These are phyloP conservation scores for Phymorhynchus buccinoides DNA, from an alignment of 1,140 invertebrate genomes.

Conservation along the genomic window DNA sequence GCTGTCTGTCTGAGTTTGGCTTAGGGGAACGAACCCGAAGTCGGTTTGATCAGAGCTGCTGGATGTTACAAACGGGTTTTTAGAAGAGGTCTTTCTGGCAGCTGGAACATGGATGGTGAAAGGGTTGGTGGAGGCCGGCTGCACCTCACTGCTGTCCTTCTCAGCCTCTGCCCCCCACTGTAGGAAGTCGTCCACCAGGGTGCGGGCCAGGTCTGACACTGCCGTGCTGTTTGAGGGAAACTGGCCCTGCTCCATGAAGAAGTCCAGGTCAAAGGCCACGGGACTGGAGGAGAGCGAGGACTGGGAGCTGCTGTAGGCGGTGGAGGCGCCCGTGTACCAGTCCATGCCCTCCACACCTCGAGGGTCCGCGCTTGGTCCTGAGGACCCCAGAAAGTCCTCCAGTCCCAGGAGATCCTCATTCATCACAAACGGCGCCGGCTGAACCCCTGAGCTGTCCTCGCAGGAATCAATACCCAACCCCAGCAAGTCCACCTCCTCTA, in stretches of 20 bases:
- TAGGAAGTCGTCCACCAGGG: slow-evolving; percentile 64
- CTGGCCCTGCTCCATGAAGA: slow-evolving; percentile 43
- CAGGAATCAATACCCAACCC: slow-evolving; percentile 50
- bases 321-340: slow-evolving; percentile 45
- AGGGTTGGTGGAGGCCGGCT: slow-evolving; percentile 45
- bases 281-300: slow-evolving; percentile 61
- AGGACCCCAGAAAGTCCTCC: slow-evolving; percentile 51
- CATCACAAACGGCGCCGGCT: slow-evolving; percentile 30
- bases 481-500: slow-evolving; percentile 55
- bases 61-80: slow-evolving; percentile 57
- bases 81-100: slow-evolving; percentile 12
- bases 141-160: slow-evolving; percentile 20
- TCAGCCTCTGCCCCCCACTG: slow-evolving; percentile 52
- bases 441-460: slow-evolving; percentile 15
- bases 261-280: slow-evolving; percentile 54
- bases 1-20: background rate
- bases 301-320: slow-evolving; percentile 54
- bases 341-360: slow-evolving; percentile 42
- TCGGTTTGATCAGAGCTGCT: slow-evolving; percentile 45
- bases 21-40: background rate
- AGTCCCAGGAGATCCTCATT: slow-evolving; percentile 62
- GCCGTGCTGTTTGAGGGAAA: slow-evolving; percentile 50
- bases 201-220: slow-evolving; percentile 57
- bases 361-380: slow-evolving; percentile 9
- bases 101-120: background rate